Conservation (phyloP, 2,888 invertebrate species). For the Dexiosoma caninum region DNA sequence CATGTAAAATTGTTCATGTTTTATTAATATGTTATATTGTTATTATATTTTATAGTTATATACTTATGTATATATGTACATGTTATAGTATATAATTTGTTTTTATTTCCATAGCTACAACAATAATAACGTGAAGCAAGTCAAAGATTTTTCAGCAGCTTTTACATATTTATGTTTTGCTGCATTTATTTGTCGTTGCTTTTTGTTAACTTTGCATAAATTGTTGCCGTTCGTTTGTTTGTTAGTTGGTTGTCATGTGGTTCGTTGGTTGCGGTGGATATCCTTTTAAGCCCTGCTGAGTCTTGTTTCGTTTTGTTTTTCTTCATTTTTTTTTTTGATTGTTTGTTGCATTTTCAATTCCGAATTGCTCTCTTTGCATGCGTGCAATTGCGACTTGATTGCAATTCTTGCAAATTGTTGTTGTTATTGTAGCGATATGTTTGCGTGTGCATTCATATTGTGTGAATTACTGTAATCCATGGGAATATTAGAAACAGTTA, state of each 20-base stretch:
- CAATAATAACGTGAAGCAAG: background rate
- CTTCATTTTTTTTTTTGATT: too few relatives aligned
- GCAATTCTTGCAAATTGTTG: background rate
- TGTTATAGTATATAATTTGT: too few relatives aligned
- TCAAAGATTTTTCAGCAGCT: conserved; percentile 9
- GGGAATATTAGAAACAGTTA: conserved; percentile 39
- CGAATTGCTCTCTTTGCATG: background rate
- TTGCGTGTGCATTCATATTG: background rate
- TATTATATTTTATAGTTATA: too few relatives aligned
- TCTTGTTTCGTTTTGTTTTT: background rate
- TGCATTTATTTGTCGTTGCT: background rate
- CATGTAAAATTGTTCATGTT: conserved; percentile 25
- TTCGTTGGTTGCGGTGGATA: background rate
- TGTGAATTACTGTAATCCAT: conserved; percentile 30
- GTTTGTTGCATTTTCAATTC: background rate
- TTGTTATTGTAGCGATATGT: conserved; percentile 1
- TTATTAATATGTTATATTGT: background rate
- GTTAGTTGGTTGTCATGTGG: background rate
- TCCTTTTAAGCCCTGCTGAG: background rate
- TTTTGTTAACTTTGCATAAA: conserved; percentile 14
- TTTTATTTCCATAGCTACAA: background rate
- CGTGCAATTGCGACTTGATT: background rate
- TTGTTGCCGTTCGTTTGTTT: conserved; percentile 7
- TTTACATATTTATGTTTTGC: conserved; percentile 10
- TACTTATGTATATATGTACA: too few relatives aligned